Evolutionary conservation across 2,797 vertebrate genomes (phyloP).

Genomic region (Nasua narica): DNA sequence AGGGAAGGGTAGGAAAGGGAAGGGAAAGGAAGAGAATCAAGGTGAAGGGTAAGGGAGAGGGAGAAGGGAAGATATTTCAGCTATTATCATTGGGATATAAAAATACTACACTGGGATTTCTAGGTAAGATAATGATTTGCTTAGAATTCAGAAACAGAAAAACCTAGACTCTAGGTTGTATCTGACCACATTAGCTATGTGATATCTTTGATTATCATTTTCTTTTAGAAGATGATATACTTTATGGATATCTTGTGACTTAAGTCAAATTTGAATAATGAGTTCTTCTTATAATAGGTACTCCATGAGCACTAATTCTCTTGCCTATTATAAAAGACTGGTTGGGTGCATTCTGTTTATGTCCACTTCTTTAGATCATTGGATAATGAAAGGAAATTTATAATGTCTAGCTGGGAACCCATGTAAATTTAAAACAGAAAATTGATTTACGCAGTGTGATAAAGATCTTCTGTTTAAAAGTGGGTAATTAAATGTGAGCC

Average conservation of each 20-base stretch:
- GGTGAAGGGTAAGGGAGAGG: fast-evolving
- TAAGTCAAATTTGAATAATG: not conserved
- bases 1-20: not conserved
- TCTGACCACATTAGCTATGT: not conserved
- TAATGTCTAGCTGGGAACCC: not conserved
- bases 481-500: not conserved
- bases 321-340: not conserved
- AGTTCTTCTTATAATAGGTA: not conserved
- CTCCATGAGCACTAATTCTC: not conserved
- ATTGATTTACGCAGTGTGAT: not conserved
- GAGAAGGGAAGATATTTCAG: not conserved
- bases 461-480: not conserved
- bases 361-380: not conserved
- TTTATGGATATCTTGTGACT: not conserved
- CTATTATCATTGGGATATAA: not conserved
- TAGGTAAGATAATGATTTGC: not conserved
- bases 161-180: not conserved
- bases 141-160: conserved; percentile 3
- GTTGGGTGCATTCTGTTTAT: not conserved
- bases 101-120: not conserved
- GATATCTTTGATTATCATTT: not conserved
- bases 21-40: fast-evolving
- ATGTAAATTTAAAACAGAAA: conserved; percentile 38
- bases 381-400: conserved; percentile 20
- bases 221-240: not conserved